A percentile compares a stretch with the other conserved stretches of the same genome.
Conservation (phyloP, 2,888 invertebrate species). For the Cotesia congregata region DNA sequence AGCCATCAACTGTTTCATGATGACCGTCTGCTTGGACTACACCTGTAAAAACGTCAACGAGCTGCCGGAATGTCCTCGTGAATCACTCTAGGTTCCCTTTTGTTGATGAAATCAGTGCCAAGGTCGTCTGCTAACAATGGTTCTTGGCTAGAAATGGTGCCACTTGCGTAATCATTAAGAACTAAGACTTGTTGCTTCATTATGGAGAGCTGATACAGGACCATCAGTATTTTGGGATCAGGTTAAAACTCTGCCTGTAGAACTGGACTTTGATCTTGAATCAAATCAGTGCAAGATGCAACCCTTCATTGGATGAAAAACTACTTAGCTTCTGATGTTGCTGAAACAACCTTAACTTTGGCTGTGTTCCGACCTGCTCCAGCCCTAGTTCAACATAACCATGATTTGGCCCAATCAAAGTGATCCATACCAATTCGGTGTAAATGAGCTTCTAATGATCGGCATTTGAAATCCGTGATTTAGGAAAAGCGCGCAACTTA, state of each 20-base stretch:
- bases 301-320: too few relatives aligned
- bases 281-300: too few relatives aligned
- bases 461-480: constrained; percentile 21
- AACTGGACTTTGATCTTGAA: too few relatives aligned
- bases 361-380: too few relatives aligned
- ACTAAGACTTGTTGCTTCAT: neutral
- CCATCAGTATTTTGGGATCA: too few relatives aligned
- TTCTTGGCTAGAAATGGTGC: neutral
- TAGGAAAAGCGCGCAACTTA: constrained; percentile 3
- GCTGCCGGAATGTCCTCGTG: constrained; percentile 30
- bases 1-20: constrained; percentile 39
- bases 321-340: too few relatives aligned
- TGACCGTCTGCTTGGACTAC: constrained; percentile 19
- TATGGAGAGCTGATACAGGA: too few relatives aligned
- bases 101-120: constrained; percentile 61
- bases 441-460: neutral
- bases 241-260: too few relatives aligned
- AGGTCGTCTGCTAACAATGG: constrained; percentile 57
- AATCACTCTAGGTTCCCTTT: constrained; percentile 29
- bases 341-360: too few relatives aligned
- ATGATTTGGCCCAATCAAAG: too few relatives aligned
- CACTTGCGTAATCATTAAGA: constrained; percentile 46
- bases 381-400: too few relatives aligned
- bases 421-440: neutral
- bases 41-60: constrained; percentile 38